Conservation (phyloP, 2,113 vertebrate species). For the Emydura subglobosa region DNA sequence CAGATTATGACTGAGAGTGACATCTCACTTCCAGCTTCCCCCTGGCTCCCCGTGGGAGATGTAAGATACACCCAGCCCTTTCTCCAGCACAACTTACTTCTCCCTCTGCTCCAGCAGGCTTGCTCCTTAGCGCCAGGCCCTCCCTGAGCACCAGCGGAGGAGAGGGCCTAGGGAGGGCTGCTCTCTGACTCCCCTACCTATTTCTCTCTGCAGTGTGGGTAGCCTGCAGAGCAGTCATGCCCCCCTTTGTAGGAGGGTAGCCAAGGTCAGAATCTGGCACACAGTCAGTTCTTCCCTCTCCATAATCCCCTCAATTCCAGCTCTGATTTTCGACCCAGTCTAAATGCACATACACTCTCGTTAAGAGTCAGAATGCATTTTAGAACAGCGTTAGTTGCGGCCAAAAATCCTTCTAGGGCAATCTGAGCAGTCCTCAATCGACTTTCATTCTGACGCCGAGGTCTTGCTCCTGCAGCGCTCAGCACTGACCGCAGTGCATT, state of each 20-base stretch:
- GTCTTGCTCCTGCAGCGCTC: slow-evolving; percentile 11
- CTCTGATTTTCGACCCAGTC: not conserved
- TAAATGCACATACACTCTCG: not conserved
- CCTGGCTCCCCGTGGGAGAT: rapidly evolving
- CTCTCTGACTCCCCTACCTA: not conserved
- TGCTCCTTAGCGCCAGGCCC: not conserved
- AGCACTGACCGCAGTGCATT: not conserved
- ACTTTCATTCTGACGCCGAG: not conserved
- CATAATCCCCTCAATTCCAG: rapidly evolving
- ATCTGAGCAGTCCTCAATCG: rapidly evolving
- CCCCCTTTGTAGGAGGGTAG: not conserved
- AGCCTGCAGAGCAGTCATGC: not conserved
- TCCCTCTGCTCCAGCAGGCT: not conserved
- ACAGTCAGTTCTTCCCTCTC: not conserved
- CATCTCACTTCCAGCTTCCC: not conserved
- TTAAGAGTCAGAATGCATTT: not conserved
- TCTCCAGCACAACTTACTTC: rapidly evolving
- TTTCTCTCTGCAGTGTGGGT: rapidly evolving
- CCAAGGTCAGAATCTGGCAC: not conserved
- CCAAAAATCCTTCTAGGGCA: slow-evolving; percentile 5
- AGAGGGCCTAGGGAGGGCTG: rapidly evolving
- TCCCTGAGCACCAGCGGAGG: not conserved
- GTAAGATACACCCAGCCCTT: not conserved
- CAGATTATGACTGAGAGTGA: rapidly evolving
- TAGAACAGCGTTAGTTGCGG: not conserved